These are phyloP conservation scores for Apteryx owenii DNA, from an alignment of 2,113 vertebrate species.

Conservation along the genomic window DNA sequence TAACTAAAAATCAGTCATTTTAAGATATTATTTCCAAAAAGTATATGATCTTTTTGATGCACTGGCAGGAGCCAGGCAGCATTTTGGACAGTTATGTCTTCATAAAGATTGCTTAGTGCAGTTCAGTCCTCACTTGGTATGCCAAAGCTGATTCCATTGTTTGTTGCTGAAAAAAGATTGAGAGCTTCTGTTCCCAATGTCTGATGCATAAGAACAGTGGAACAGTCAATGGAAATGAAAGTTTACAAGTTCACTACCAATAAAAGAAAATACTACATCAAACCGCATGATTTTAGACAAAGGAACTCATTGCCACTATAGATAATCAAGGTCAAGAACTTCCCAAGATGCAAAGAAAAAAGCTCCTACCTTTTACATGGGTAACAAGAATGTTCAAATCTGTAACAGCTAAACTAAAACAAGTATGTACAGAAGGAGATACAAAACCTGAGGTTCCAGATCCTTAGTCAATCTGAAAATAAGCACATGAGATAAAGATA, in stretches of 20 bases:
- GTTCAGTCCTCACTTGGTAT: background rate
- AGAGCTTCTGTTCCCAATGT: background rate
- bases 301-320: background rate
- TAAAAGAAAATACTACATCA: constrained; percentile 30
- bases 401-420: background rate
- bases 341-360: background rate
- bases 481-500: background rate
- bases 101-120: background rate
- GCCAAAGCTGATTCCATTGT: constrained; percentile 1
- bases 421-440: background rate
- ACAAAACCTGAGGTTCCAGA: constrained; percentile 25
- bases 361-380: background rate
- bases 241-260: background rate
- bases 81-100: background rate
- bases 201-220: background rate
- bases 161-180: background rate
- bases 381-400: background rate
- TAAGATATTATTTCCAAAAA: background rate
- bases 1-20: background rate
- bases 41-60: background rate
- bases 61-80: background rate
- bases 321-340: constrained; percentile 25
- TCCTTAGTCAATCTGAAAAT: constrained; percentile 4
- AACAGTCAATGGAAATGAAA: background rate
- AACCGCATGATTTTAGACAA: background rate